Percentiles rank a stretch among this genome's conserved stretches.
These are phyloP conservation scores for Thymallus thymallus DNA, from an alignment of 2,113 vertebrate species.

Conservation along the genomic window DNA sequence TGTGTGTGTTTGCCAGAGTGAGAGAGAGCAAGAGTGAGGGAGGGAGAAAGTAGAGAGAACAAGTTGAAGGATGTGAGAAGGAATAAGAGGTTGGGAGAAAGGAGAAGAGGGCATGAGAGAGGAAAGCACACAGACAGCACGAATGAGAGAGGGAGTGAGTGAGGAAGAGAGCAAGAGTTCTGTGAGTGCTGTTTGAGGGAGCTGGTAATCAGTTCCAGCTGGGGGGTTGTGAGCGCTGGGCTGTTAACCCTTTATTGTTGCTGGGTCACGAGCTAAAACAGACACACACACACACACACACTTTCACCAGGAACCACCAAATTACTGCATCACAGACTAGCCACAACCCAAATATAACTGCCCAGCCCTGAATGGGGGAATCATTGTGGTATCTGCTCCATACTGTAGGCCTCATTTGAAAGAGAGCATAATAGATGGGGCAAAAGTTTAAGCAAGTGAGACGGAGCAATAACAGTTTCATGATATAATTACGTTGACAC, in stretches of 20 bases:
- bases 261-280: conserved; percentile 51
- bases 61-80: conserved; percentile 54
- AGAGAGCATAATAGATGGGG: too few species aligned
- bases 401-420: too few species aligned
- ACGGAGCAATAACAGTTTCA: too few species aligned
- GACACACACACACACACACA: background rate
- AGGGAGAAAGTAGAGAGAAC: conserved; percentile 40
- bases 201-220: conserved; percentile 75
- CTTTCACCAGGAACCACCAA: conserved; percentile 16
- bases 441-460: too few species aligned
- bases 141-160: background rate
- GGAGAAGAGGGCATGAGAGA: conserved; percentile 51
- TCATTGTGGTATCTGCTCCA: too few species aligned
- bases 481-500: too few species aligned
- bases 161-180: background rate
- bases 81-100: conserved; percentile 44
- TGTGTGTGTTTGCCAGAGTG: conserved; percentile 7
- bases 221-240: conserved; percentile 37
- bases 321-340: background rate
- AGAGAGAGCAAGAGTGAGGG: background rate
- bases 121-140: conserved; percentile 25
- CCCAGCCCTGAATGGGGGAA: background rate
- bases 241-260: conserved; percentile 45
- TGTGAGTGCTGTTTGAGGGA: conserved; percentile 50
- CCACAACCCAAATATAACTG: background rate